These are phyloP conservation scores for Drosophila macrospina DNA, from an alignment of 2,888 invertebrate genomes.

Conservation along the genomic window DNA sequence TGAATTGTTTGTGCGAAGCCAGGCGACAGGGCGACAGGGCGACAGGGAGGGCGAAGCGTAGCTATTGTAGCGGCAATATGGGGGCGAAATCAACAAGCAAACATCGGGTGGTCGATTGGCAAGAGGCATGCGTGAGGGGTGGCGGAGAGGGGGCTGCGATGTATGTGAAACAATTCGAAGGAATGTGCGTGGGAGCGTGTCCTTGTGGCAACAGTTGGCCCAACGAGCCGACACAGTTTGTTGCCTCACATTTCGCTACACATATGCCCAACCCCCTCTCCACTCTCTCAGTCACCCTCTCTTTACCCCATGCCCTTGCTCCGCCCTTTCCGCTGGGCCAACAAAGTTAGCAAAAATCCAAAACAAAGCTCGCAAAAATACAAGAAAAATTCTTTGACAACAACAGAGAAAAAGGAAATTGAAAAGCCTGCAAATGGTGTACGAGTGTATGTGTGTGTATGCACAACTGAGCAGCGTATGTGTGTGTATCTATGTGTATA, in stretches of 20 bases:
- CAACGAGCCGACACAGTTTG: conserved; percentile 35
- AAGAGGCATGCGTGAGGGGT: no score
- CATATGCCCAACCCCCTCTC: not conserved
- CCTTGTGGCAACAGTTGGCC: conserved; percentile 75
- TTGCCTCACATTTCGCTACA: conserved; percentile 5
- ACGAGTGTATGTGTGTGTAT: conserved; percentile 9
- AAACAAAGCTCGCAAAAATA: conserved; percentile 31
- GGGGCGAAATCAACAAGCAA: conserved; percentile 43
- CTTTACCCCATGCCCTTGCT: not conserved
- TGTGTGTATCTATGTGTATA: conserved; percentile 21
- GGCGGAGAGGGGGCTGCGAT: no score
- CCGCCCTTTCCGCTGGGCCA: conserved; percentile 6
- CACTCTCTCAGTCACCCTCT: no score
- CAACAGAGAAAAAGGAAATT: conserved; percentile 65
- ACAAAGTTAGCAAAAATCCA: conserved; percentile 45
- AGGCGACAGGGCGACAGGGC: not conserved
- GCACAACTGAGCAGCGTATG: not conserved
- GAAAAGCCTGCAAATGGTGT: conserved; percentile 58
- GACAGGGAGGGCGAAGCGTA: not conserved
- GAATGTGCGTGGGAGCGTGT: conserved; percentile 51
- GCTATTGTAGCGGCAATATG: not conserved
- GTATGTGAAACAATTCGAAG: not conserved
- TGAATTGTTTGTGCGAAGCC: conserved; percentile 65
- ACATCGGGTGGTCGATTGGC: not conserved
- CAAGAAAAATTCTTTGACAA: conserved; percentile 44